Base-by-base conservation (phyloP, 2,888 invertebrate species). In the Sphinx pinastri region DNA sequence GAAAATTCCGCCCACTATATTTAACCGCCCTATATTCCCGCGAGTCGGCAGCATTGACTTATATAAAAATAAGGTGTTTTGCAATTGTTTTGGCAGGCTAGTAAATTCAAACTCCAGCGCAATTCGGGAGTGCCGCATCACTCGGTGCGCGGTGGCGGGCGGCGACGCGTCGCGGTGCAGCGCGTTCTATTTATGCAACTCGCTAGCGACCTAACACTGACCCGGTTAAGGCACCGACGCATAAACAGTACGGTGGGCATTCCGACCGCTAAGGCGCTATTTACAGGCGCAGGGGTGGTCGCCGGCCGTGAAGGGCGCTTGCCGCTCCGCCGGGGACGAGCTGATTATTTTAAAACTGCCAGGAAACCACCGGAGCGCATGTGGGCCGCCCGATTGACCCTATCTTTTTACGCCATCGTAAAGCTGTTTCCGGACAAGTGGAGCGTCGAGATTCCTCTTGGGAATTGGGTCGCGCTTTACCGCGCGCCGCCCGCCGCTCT, bases 201-300 rank as follows among this genome's bases (percentile, higher is more conserved):
- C 47, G 89, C 90, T 90, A 91, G 91, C 88, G 92, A 90, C 92
- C 93, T 93, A 93, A 92, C 93, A 93, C 93, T 93, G 93, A 93
- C 93, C 93, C 85, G 90, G 91, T 91, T 93, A 90, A 87, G 80
- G 79, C 63, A 63, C 49, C 88, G 84, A 85, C 87, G 88, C 88
- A 86, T 90, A 88, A 89, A 89, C 89, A 91, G 89, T 90, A 91
- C 85, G 79, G 84, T 81, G 80, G 75, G 77, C 72, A 55, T 74
- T 82, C 81, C 79, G 85, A 80, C 82, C 82, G 79, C 81, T 81
- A 80, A 80, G 72, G 79, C 77, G 85, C 84, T 85, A 85, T 85
- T 84, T 85, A 82, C 78, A 84, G 85, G 81, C 81, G 76, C 83
- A 84, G 88, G 89, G 90, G 85, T 81, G 84, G 83, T 88, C 84